Evolutionary conservation across 2,113 vertebrate species (phyloP), one percentile per base, ranked within the genome.

Genomic region (Terrapene triunguis): DNA sequence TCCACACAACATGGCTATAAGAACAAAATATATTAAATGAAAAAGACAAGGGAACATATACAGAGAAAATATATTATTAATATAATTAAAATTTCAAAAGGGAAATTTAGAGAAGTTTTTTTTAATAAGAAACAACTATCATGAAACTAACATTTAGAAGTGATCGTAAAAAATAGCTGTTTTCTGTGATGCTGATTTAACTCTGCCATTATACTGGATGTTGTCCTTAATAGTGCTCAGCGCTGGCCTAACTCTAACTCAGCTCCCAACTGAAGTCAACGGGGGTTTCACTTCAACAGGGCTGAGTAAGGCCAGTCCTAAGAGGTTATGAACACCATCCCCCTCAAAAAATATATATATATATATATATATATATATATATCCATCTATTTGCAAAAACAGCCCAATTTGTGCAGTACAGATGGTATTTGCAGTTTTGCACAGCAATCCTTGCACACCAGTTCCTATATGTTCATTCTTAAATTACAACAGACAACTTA

Each of bases 211-310:
- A 5, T 10, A 53, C 53, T 84, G 16, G 2, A 54, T 27, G 42
- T 5, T 62, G 42, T 32, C 21, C 32, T 90, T 80, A 35, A 19
- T n/a, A 51, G 24, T 51, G 11, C 9, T 38, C 38, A 81, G 17
- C 51, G 17, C 7, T 6, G 51, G 5, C 17, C 4, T 85, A 10
- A 74, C 3, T 1, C n/a, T 27, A 47, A 42, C 1, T 1, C 5
- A 6, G 51, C 16, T 8, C 82, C 2, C 10, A n/a, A 9, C 25
- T 5, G 1, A 80, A 50, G 62, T 1, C 1, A 1, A 24, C 47
- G 4, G 16, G 62, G 62, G 62, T 65, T 65, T 65, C 62, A 19
- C 62, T 8, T n/a, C 32, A 65, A 65, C 32, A 32, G 6, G 59
- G 10, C 14, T 29, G 5, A 32, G 27, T 65, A 17, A 35, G 62